Conservation (phyloP, 2,797 vertebrate species). For the Cynopterus sphinx region DNA sequence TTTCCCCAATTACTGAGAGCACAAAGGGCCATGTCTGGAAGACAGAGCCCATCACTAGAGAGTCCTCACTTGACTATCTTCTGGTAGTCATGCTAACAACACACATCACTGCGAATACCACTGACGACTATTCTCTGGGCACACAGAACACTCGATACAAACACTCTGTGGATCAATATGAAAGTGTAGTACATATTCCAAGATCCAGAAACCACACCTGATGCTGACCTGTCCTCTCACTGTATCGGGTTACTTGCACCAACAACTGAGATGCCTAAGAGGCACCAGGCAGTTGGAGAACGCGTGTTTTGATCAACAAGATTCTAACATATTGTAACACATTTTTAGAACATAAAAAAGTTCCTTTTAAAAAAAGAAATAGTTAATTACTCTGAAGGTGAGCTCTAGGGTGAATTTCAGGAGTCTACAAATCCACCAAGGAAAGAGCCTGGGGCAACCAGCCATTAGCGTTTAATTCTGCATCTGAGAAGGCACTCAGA, state of each 20-base stretch:
- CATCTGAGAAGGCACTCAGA: background rate
- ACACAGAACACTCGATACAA: background rate
- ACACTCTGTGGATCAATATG: background rate
- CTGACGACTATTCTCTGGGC: background rate
- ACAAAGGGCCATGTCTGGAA: background rate
- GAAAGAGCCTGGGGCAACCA: background rate
- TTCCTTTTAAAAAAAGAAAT: background rate
- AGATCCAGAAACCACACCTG: background rate
- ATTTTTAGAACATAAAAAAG: background rate
- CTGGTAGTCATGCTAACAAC: background rate
- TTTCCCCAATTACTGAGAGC: background rate
- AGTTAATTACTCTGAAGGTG: background rate
- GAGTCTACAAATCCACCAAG: background rate
- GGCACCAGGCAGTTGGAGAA: background rate
- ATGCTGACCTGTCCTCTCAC: background rate
- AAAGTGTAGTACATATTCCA: background rate
- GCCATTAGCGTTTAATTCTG: background rate
- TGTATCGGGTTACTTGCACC: rapidly evolving
- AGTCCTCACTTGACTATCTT: background rate
- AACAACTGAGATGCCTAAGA: background rate
- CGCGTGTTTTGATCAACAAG: background rate
- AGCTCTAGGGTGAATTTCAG: background rate
- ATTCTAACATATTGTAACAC: background rate
- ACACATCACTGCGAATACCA: background rate
- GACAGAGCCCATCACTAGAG: background rate